Conservation (phyloP, 2,113 vertebrate genomes). For the Chaenogobius annularis region DNA sequence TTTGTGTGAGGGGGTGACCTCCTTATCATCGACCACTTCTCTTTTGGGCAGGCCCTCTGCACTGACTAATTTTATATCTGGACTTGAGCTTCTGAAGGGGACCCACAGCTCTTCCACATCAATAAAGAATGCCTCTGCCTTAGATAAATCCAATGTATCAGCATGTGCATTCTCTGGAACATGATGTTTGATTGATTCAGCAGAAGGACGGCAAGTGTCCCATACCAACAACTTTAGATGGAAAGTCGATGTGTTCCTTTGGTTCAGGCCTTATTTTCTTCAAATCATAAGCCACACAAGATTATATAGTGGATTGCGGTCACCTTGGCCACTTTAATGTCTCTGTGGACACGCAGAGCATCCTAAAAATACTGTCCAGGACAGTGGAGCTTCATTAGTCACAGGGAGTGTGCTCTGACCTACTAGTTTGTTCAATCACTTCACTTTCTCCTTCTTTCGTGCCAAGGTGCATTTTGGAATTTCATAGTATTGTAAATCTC, state of each 20-base stretch:
- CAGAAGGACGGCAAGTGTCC: constrained; percentile 64
- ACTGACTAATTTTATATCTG: constrained; percentile 17
- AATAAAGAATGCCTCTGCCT: constrained; percentile 64
- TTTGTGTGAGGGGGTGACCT: constrained; percentile 19
- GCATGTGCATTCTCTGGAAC: constrained; percentile 63
- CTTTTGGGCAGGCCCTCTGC: constrained; percentile 29
- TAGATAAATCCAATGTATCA: constrained; percentile 59
- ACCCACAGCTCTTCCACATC: constrained; percentile 55
- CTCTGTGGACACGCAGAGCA: constrained; percentile 63
- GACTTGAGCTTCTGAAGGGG: constrained; percentile 25
- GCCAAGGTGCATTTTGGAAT: constrained; percentile 3
- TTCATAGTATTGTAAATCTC: constrained; percentile 10
- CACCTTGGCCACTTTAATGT: constrained; percentile 64
- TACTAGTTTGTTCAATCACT: constrained; percentile 40
- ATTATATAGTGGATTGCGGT: constrained; percentile 71
- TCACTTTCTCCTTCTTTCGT: constrained; percentile 5
- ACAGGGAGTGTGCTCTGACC: constrained; percentile 62
- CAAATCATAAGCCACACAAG: constrained; percentile 46
- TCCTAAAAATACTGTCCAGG: constrained; percentile 77
- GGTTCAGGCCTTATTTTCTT: constrained; percentile 27
- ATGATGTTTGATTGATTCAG: constrained; percentile 34
- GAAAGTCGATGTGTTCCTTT: constrained; percentile 21
- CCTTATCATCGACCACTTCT: constrained; percentile 41
- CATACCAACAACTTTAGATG: constrained; percentile 60
- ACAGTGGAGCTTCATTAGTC: constrained; percentile 67